Evolutionary conservation across 2,888 invertebrate genomes (phyloP), one percentile per base, ranked within the genome.

Genomic region (Rhingia campestris): DNA sequence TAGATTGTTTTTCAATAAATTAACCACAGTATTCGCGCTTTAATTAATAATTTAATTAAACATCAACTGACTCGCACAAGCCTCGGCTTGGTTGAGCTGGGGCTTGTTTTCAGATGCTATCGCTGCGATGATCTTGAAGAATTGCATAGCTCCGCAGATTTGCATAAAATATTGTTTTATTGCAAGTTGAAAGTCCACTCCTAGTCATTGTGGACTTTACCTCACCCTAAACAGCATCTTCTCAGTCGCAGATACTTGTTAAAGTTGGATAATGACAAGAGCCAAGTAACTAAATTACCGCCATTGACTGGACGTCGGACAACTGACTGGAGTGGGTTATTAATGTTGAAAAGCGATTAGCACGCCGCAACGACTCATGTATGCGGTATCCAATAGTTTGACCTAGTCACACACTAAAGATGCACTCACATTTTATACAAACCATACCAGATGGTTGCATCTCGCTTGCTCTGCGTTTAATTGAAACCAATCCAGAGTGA

Each of bases 301-400:
- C 64, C 22, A 22, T 22, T 22, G 22, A 22, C 22, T 22, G 22
- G 22, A 22, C 22, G 72, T 64, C 64, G 51, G 64, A 76, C 54
- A 64, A 72, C 58, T 77, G 70, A 77, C 37, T 77, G 64, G 79
- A 79, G 72, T 79, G 22, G 22, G 73, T 79, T 79, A 79, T 79
- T 79, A 79, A 66, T 73, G 66, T 79, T 79, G 79, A 79, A 79
- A 79, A 79, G 73, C 73, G 66, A 79, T 79, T 79, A 79, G 59
- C 51, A 6, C 53, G 43, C 61, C 53, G 33, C 43, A n/a, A 5
- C 49, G 7, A n/a, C 51, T 32, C 33, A 51, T 33, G 33, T 35
- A 12, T 32, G 12, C 12, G 35, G 53, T 53, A 12, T 53, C n/a
- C 53, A 30, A 22, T 39, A 64, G 49, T 64, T 77, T 77, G 77